A percentile compares a stretch with the other conserved stretches of the same genome.
Evolutionary conservation across 2,797 vertebrate genomes (phyloP).

Genomic region (Calcarius lapponicus): DNA sequence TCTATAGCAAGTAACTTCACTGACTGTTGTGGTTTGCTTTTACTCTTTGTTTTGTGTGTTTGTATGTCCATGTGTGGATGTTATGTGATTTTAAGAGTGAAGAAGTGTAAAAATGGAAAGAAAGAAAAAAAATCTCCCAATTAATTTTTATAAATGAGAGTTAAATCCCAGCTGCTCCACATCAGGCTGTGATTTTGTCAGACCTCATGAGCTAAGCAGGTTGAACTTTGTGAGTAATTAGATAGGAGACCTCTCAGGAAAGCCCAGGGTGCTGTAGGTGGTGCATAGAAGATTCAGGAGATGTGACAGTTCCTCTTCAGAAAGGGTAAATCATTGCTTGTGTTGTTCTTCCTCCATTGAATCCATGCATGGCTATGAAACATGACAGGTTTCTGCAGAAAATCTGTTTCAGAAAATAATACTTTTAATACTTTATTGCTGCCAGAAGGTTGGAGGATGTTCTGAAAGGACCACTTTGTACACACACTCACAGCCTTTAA

Average conservation of each 20-base stretch:
- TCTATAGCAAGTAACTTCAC: slow-evolving; percentile 45
- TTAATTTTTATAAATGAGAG: slow-evolving; percentile 49
- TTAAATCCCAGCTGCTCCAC: slow-evolving; percentile 44
- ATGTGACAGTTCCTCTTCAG: neutral
- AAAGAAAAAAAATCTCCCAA: slow-evolving; percentile 16
- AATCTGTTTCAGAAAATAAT: neutral
- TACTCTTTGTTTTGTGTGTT: slow-evolving; percentile 39
- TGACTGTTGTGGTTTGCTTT: slow-evolving; percentile 23
- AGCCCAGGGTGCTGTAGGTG: neutral
- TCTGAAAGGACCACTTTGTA: neutral
- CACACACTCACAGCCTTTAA: neutral
- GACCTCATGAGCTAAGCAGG: slow-evolving; percentile 19
- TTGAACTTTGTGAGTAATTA: slow-evolving; percentile 27
- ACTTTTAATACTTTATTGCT: neutral
- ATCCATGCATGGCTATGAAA: neutral
- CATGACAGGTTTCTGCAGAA: neutral
- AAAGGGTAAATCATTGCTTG: neutral
- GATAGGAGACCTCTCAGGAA: neutral
- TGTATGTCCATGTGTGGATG: neutral
- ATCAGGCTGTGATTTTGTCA: slow-evolving; percentile 43
- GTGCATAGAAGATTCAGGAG: neutral
- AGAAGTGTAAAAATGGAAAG: neutral
- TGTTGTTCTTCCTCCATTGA: neutral
- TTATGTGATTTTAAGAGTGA: slow-evolving; percentile 1
- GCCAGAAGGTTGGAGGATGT: neutral